Evolutionary conservation across 2,113 vertebrate genomes (phyloP).

Genomic region (Cardinalis cardinalis): DNA sequence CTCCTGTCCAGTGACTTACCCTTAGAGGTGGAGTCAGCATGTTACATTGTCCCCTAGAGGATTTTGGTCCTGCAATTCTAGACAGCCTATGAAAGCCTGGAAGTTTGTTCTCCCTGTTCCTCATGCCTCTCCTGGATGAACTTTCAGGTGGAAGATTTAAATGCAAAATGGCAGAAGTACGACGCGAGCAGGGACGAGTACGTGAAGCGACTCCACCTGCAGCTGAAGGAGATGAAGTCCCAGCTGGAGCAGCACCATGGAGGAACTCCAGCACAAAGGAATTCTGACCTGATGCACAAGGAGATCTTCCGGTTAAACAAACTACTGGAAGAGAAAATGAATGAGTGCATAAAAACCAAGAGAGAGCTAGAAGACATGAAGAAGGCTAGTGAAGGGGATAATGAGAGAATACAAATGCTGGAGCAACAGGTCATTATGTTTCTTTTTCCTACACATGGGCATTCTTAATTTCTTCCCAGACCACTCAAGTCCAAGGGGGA

Average conservation of each 20-base stretch:
- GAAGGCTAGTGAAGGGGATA: slow-evolving; percentile 53
- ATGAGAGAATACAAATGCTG: slow-evolving; percentile 83
- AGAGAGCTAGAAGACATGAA: slow-evolving; percentile 66
- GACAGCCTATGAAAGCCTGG: neutral
- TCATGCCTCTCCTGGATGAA: neutral
- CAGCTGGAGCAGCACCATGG: slow-evolving; percentile 25
- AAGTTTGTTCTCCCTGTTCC: neutral
- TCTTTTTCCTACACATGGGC: neutral
- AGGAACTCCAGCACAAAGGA: neutral
- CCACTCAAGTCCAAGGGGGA: neutral
- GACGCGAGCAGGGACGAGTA: slow-evolving; percentile 89
- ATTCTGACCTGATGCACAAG: slow-evolving; percentile 73
- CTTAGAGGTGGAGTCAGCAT: accelerated
- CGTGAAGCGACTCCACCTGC: slow-evolving; percentile 79
- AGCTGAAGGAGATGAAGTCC: slow-evolving; percentile 71
- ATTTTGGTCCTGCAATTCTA: neutral
- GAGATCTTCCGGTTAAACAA: slow-evolving; percentile 86
- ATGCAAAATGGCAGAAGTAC: slow-evolving; percentile 92
- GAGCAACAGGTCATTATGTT: slow-evolving; percentile 86
- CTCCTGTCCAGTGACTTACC: neutral
- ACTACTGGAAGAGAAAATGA: slow-evolving; percentile 84
- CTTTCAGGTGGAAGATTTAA: slow-evolving; percentile 89
- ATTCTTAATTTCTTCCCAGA: neutral
- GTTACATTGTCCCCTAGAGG: neutral
- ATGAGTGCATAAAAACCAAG: slow-evolving; percentile 58